Base-by-base conservation (phyloP, 2,113 vertebrate genomes). In the Corydoras sp. region DNA sequence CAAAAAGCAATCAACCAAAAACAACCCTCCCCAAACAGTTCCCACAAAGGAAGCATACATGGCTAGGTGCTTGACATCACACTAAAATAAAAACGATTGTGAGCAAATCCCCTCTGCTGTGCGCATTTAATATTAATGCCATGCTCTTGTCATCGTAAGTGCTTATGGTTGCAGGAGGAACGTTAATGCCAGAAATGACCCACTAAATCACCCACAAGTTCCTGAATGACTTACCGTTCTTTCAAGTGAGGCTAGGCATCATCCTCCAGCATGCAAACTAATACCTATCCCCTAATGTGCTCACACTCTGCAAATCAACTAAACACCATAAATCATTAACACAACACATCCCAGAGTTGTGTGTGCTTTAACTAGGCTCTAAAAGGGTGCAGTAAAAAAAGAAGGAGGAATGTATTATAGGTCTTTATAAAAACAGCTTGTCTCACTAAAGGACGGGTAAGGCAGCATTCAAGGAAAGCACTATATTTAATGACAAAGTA, bases 311-410 rank as follows among this genome's bases (percentile, higher is more conserved):
- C 62, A 56, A 58, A 67, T 56, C 13, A 51, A 11, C 68, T 58
- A 71, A 56, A 72, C 43, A 24, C 69, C 14, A 15, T 53, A 53
- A 69, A 72, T 72, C 65, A 59, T 30, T 24, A 35, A 32, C 30
- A 10, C 35, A 69, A 61, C 11, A 14, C 62, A 30, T 29, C 14
- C 31, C 43, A 51, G 35, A 49, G 32, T 43, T 67, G 3, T 48
- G 54, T 31, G 75, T 6, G 69, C 18, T 75, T 83, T 84, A 84
- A 85, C 77, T 83, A 83, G 82, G 82, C 71, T 78, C 3, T 31
- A 10, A 54, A 48, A 50, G 48, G 18, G n/a, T 30, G 29, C 10
- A 50, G 14, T 35, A 30, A 49, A 69, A 24, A 35, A 11, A 31
- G 18, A 50, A 30, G 56, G 50, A 71, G 68, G 55, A 71, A 69